Percentiles rank a stretch among this genome's conserved stretches.
These are phyloP conservation scores for Aphaenogaster rudis DNA, from an alignment of 1,140 invertebrate genomes.

Conservation along the genomic window DNA sequence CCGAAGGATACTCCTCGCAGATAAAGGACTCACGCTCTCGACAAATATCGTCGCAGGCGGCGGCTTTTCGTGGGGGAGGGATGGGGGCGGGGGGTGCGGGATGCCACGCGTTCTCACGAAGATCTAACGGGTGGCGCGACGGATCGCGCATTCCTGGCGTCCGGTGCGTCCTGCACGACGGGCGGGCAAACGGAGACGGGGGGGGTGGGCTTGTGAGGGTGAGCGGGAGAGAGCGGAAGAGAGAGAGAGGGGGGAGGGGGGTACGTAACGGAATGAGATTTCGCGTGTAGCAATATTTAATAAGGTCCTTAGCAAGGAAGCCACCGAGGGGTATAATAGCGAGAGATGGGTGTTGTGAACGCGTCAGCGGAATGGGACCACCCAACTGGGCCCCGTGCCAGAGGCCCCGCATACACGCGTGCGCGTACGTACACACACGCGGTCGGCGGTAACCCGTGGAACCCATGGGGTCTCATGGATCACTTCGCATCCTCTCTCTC, in stretches of 20 bases:
- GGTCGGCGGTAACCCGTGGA: constrained; percentile 71
- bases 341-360: constrained; percentile 84
- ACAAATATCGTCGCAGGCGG: constrained; percentile 59
- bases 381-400: constrained; percentile 84
- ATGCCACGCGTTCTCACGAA: constrained; percentile 70
- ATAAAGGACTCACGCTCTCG: constrained; percentile 27
- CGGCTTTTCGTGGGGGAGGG: constrained; percentile 18
- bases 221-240: too few species aligned
- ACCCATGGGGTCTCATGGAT: constrained; percentile 81
- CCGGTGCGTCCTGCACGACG: constrained; percentile 49
- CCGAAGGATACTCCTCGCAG: constrained; percentile 15
- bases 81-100: neutral
- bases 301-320: constrained; percentile 84
- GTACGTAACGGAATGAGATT: constrained; percentile 78
- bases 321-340: constrained; percentile 82
- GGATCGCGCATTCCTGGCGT: constrained; percentile 67
- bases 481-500: constrained; percentile 50
- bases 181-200: neutral
- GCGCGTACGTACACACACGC: constrained; percentile 51
- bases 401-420: constrained; percentile 70
- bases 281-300: constrained; percentile 84
- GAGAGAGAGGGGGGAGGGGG: neutral
- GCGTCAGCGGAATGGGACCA: constrained; percentile 86
- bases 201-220: too few species aligned
- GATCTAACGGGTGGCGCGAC: constrained; percentile 74